These are phyloP conservation scores for Pyrochroa serraticornis DNA, from an alignment of 2,888 invertebrate genomes.

Conservation along the genomic window DNA sequence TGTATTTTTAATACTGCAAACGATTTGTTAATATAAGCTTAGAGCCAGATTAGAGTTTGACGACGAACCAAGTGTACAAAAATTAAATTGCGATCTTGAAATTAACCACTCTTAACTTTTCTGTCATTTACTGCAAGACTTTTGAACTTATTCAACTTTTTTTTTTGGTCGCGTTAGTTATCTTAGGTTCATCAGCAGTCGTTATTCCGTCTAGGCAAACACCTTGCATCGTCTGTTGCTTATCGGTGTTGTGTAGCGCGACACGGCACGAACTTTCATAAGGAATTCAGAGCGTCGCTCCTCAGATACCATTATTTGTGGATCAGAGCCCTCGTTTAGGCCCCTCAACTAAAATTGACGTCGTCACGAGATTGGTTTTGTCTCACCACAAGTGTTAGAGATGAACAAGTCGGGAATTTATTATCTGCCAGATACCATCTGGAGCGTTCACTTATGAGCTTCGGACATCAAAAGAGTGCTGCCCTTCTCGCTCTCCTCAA, in stretches of 20 bases:
- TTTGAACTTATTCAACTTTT: too few relatives aligned
- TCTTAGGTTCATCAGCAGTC: too few relatives aligned
- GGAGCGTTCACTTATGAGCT: constrained; percentile 33
- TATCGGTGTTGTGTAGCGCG: constrained; percentile 11
- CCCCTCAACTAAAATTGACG: constrained; percentile 32
- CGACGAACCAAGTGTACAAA: too few relatives aligned
- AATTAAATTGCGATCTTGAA: too few relatives aligned
- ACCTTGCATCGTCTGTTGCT: too few relatives aligned
- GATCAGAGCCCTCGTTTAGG: constrained; percentile 24
- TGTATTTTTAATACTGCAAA: too few relatives aligned
- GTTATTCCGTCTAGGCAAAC: too few relatives aligned
- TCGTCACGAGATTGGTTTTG: constrained; percentile 37
- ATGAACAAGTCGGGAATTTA: constrained; percentile 34
- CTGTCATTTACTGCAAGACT: too few relatives aligned
- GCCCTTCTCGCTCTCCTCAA: background rate
- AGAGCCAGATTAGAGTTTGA: too few relatives aligned
- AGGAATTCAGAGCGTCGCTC: constrained; percentile 8
- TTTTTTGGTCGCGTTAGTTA: too few relatives aligned
- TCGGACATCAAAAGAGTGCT: constrained; percentile 25
- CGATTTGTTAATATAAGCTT: too few relatives aligned
- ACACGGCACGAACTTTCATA: constrained; percentile 7
- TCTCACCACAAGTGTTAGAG: constrained; percentile 31
- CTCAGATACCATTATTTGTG: constrained; percentile 25
- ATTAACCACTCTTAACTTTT: too few relatives aligned
- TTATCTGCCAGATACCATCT: constrained; percentile 35